phyloP scores from a whole-genome alignment of 2,888 invertebrate species.

The Theretra japonica region DNA sequence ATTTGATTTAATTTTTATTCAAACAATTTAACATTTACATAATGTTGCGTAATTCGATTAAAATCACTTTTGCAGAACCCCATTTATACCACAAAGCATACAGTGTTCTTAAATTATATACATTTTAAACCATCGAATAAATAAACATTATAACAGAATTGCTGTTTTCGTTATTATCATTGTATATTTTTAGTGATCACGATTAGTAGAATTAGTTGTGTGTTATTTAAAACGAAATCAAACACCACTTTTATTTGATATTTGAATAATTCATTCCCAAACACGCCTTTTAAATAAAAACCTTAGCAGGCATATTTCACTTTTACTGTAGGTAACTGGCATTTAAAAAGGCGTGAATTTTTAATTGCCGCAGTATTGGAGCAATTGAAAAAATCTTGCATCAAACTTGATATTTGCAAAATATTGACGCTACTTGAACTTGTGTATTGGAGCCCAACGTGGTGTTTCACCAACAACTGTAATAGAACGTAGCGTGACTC shows the following conservation, averaged over 20 bases:
- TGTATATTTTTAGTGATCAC: too few species aligned
- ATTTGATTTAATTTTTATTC: too few species aligned
- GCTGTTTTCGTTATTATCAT: too few species aligned
- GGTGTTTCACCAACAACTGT: constrained; percentile 45
- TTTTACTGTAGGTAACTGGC: neutral
- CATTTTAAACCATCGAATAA: too few species aligned
- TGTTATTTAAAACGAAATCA: neutral
- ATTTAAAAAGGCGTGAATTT: constrained; percentile 7
- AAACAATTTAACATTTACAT: too few species aligned
- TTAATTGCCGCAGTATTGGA: constrained; percentile 23
- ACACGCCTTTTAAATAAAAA: neutral
- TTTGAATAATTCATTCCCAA: neutral
- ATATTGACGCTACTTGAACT: constrained; percentile 28
- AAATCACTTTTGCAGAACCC: too few species aligned
- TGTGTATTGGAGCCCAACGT: constrained; percentile 60
- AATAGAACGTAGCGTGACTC: constrained; percentile 37
- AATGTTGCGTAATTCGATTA: too few species aligned
- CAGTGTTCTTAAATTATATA: too few species aligned
- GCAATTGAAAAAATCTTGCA: constrained; percentile 1
- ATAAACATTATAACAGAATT: too few species aligned
- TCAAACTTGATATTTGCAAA: constrained; percentile 8
- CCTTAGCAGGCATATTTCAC: neutral
- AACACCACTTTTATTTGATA: neutral
- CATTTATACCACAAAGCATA: too few species aligned
- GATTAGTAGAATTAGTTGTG: neutral